Conservation (phyloP, 37 sponge, comb jelly and placozoan genomes). For the Hormiphora californensis region DNA sequence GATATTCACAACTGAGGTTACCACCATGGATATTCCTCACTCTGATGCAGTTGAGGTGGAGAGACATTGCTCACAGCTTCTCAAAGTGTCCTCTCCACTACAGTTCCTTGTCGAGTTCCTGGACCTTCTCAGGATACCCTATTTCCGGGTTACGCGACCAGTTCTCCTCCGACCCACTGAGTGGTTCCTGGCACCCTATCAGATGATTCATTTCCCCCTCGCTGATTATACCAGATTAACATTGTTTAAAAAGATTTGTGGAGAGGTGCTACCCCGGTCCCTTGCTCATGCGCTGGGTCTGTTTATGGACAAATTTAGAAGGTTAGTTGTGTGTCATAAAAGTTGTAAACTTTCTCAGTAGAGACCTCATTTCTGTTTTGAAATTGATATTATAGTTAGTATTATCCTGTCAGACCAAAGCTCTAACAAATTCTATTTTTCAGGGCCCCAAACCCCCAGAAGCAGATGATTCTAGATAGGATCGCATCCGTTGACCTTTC, state of each 20-base stretch:
- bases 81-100: neutral
- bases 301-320: neutral
- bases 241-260: neutral
- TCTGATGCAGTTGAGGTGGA: neutral
- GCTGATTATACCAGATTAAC: slow-evolving; percentile 1
- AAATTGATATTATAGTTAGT: no score
- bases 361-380: no score
- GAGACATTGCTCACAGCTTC: neutral
- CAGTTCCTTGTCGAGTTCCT: neutral
- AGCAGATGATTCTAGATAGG: no score
- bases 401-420: no score
- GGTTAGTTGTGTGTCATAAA: neutral
- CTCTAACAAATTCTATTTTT: no score
- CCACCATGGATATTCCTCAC: neutral
- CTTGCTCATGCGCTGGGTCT: neutral
- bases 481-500: no score
- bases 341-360: no score
- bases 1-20: neutral
- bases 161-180: neutral
- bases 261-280: neutral
- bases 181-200: neutral
- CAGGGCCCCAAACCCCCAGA: no score
- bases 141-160: slow-evolving; percentile 6
- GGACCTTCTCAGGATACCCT: neutral
- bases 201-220: neutral